Evolutionary conservation across 2,888 invertebrate genomes (phyloP), one percentile per base, ranked within the genome.

Genomic region (Charanyca ferruginea): DNA sequence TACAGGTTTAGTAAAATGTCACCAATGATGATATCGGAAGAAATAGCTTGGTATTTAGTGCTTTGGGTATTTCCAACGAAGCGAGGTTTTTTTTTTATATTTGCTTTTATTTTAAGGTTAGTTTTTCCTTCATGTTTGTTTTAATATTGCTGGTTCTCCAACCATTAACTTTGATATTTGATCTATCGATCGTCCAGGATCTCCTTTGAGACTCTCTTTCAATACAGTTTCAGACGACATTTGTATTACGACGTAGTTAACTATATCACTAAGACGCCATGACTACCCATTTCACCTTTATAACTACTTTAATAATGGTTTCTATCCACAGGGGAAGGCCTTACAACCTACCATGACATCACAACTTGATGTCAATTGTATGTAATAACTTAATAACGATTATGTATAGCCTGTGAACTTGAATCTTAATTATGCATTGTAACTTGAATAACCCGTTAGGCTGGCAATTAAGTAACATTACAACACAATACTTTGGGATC

Each of bases 391-490:
- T 73, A 66, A 79, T 71, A 75, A 70, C 70, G 62, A 83, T 83
- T 74, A 81, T 80, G 18, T 32, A 74, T 22, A 79, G 77, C 79
- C 71, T 86, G 87, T 84, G 87, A 86, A 87, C 83, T 80, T 80
- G 62, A 66, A 74, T 78, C 75, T 78, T 86, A 85, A 85, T 84
- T 80, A 84, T 73, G 73, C 81, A 85, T 87, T 85, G 84, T 83
- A 80, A 81, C 73, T 73, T 66, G 77, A 65, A 73, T 68, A 77
- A 79, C 77, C 85, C 86, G 85, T 84, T 86, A 81, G 61, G 55
- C 52, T 49, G 60, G 76, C 73, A 73, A 79, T 77, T 79, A 77
- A 78, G 53, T 77, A 70, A 74, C 69, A 73, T 83, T 70, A 81
- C 49, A 53, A 77, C 47, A 67, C 54, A 80, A 69, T 72, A 72